Percentiles rank a stretch among this genome's conserved stretches.
phyloP scores from a whole-genome alignment of 2,113 vertebrate species.

The Rhinopomastus cyanomelas region DNA sequence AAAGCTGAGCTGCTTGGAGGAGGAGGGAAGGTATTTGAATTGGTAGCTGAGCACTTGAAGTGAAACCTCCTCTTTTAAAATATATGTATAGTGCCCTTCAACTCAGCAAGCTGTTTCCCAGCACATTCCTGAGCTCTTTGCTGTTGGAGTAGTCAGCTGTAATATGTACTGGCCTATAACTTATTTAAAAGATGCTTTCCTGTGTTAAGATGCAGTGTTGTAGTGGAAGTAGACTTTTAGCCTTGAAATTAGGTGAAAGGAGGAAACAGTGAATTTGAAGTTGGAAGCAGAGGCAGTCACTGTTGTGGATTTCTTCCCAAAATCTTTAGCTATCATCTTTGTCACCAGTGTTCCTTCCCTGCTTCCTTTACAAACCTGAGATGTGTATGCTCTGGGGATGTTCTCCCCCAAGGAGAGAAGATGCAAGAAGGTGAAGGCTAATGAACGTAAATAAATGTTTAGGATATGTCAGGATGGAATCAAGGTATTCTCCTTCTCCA shows the following conservation, averaged over 20 bases:
- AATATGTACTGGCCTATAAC: background rate
- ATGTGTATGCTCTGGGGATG: background rate
- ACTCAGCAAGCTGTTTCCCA: background rate
- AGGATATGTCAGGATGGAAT: background rate
- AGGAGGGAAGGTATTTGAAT: constrained; percentile 8
- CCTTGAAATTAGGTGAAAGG: background rate
- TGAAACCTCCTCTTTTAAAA: background rate
- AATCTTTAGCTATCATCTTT: background rate
- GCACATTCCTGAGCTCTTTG: background rate
- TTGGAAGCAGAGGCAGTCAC: background rate
- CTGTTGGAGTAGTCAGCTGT: background rate
- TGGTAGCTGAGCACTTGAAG: background rate
- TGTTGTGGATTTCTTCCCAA: background rate
- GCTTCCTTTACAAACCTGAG: background rate
- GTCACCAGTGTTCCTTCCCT: rapidly evolving
- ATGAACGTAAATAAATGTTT: background rate
- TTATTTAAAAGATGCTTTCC: background rate
- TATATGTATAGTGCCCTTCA: background rate
- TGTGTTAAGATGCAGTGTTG: background rate
- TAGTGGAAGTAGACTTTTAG: background rate
- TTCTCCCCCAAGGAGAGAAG: background rate
- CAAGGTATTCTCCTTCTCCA: background rate
- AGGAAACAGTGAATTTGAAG: background rate
- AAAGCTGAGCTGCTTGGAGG: constrained; percentile 5
- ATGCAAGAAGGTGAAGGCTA: background rate